These are phyloP conservation scores for Caenorhabditis latens DNA, from an alignment of 1,140 invertebrate genomes.

Conservation along the genomic window DNA sequence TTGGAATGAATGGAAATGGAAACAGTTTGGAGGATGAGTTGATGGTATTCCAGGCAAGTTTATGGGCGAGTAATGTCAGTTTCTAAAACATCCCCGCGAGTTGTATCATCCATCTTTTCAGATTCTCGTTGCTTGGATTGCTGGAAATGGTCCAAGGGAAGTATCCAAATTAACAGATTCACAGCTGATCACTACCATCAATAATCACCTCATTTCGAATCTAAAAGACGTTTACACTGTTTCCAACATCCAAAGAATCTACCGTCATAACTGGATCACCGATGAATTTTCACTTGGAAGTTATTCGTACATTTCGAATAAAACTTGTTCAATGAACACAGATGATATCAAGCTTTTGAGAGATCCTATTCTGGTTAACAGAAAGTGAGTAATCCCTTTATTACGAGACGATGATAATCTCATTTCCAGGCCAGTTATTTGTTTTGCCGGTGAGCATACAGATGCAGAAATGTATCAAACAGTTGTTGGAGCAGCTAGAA, in stretches of 20 bases:
- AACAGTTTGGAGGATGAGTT: slow-evolving; percentile 22
- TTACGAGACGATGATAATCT: not conserved
- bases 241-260: slow-evolving; percentile 7
- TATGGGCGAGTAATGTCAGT: slow-evolving; percentile 14
- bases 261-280: slow-evolving; percentile 57
- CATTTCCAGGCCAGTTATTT: slow-evolving; percentile 55
- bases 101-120: not conserved
- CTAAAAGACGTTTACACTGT: slow-evolving; percentile 22
- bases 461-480: slow-evolving; percentile 64
- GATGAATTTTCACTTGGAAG: slow-evolving; percentile 49
- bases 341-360: slow-evolving; percentile 16
- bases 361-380: slow-evolving; percentile 34
- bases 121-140: slow-evolving; percentile 52
- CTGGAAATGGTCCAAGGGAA: slow-evolving; percentile 34
- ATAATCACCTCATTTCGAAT: not conserved
- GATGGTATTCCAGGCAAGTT: slow-evolving; percentile 8
- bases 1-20: not conserved
- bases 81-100: not conserved
- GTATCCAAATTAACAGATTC: slow-evolving; percentile 12
- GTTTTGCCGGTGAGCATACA: slow-evolving; percentile 64
- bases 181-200: not conserved
- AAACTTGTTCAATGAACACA: slow-evolving; percentile 3
- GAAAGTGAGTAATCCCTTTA: not conserved
- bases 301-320: slow-evolving; percentile 55
- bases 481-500: slow-evolving; percentile 61